Evolutionary conservation across 2,113 vertebrate species (phyloP), one percentile per base, ranked within the genome.

Genomic region (Lynx canadensis): DNA sequence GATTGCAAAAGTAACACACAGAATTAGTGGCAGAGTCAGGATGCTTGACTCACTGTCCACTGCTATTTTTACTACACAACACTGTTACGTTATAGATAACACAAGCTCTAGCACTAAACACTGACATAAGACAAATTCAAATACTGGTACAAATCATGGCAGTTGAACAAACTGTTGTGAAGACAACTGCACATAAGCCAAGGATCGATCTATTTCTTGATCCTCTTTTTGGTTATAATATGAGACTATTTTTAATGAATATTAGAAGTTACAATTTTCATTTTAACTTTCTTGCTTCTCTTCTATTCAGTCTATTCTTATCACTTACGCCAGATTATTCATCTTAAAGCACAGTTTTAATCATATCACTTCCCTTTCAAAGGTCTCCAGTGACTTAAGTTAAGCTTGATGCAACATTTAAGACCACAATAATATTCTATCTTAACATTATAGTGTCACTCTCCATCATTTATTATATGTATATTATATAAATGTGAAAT

Each of bases 31-130:
- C 52, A 60, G 31, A 94, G 3, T 12, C 36, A 60, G 21, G 33
- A 86, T 81, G 55, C 33, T 29, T 79, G 89, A 83, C 45, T 92
- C 79, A 92, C 8, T 73, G 23, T 80, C 45, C 65, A 92, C n/a
- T 68, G 81, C 48, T 84, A 15, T 91, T 96, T 97, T 74, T 86
- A 95, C 9, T 68, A 69, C 2, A 91, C 16, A 41, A 89, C 11
- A 81, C 25, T 12, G 15, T 65, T 86, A 74, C 94, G 8, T 97
- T 97, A 95, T n/a, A 96, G 76, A 88, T 91, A 93, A 69, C 19
- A 57, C 1, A 91, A 91, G 57, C 48, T 55, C 8, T 94, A 31
- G 94, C 63, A 93, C 19, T 88, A 81, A 91, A 81, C n/a, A 76
- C 13, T 52, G 57, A 57, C 18, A 74, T 82, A 83, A 89, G 23